Base-by-base conservation (phyloP, 1,140 invertebrate genomes). In the Drosophila kikkawai region DNA sequence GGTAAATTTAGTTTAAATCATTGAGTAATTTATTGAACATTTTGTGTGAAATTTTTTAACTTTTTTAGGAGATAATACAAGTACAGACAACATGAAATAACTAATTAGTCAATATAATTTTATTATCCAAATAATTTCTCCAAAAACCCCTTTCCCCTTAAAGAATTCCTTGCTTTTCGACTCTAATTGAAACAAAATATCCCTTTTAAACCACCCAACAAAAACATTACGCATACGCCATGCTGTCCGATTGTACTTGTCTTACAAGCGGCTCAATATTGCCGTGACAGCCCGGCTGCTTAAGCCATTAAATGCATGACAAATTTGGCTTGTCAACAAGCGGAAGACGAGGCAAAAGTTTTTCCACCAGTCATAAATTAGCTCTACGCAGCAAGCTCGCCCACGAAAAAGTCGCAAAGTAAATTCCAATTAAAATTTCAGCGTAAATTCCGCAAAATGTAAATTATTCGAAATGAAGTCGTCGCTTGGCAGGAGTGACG, bases 361-460 rank as follows among this genome's bases (percentile, higher is more conserved):
- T 90, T 90, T 73, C 74, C 74, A 34, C 80, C 69, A 90, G 77
- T 70, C 76, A 80, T 80, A 80, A 80, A 80, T 80, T 80, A 80
- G 79, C 63, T 69, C 61, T 59, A 79, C 74, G 53, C 66, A 60
- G 64, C 42, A 22, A 56, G 34, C 22, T 22, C 41, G 56, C 68
- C 56, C 58, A 45, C 63, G 44, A 60, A 74, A 86, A 59, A 85
- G 67, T 76, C 68, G 70, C 85, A 90, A 90, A 90, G 85, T 85
- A 90, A 90, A 90, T 90, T 90, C 85, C 85, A 90, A 90, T 90
- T 90, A 90, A 90, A 85, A 90, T 90, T 90, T 90, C 79, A 85
- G 71, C 81, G 79, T 80, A 90, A 90, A 90, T 85, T 80, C 85
- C 85, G 83, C 79, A 90, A 82, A 90, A 90, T 90, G 86, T 90